Evolutionary conservation across 2,113 vertebrate species (phyloP).

Genomic region (Myodes glareolus): DNA sequence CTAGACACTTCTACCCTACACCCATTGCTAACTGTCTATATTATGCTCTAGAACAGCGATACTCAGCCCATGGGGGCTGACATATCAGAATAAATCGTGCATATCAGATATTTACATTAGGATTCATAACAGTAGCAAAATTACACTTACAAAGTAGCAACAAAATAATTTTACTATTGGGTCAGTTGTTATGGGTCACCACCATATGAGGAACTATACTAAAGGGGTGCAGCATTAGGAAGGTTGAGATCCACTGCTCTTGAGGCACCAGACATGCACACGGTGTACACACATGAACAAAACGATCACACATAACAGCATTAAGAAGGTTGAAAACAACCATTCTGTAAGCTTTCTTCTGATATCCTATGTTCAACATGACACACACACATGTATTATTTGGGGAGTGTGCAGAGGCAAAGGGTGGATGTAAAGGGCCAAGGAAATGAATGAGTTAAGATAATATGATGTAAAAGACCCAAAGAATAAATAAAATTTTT

Average conservation of each 20-base stretch:
- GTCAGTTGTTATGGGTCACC: no score
- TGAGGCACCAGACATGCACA: no score
- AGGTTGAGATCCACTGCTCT: not conserved
- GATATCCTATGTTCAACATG: not conserved
- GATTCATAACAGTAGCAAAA: not conserved
- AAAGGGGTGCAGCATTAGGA: not conserved
- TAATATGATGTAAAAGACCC: no score
- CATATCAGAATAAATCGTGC: not conserved
- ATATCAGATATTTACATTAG: not conserved
- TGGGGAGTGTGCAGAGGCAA: no score
- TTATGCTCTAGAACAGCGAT: not conserved
- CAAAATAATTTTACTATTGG: not conserved
- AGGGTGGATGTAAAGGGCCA: no score
- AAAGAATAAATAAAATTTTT: no score
- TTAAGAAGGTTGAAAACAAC: not conserved
- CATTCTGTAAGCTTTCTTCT: not conserved
- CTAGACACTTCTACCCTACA: not conserved
- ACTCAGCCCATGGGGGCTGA: not conserved
- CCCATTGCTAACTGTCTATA: not conserved
- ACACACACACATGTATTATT: not conserved
- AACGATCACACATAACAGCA: not conserved
- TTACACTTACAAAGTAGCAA: not conserved
- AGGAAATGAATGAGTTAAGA: no score
- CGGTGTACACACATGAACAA: no score
- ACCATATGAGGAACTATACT: not conserved